Conservation (phyloP, 2,797 vertebrate genomes). For the Otolemur crassicaudatus region DNA sequence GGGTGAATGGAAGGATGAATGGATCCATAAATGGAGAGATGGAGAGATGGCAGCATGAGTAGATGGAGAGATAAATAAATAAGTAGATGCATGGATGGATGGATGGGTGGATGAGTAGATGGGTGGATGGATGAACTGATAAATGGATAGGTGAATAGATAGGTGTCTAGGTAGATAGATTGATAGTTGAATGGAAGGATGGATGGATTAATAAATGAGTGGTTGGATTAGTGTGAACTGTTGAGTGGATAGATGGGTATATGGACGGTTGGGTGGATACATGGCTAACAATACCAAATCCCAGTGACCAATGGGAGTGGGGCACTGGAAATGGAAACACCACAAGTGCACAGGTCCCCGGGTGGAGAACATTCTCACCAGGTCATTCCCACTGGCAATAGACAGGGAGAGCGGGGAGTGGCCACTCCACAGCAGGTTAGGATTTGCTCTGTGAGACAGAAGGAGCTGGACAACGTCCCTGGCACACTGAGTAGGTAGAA, state of each 20-base stretch:
- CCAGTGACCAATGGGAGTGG: accelerated
- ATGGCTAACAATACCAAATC: neutral
- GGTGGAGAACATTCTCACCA: conserved; percentile 85
- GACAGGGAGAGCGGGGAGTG: conserved; percentile 94
- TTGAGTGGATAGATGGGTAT: too few species aligned
- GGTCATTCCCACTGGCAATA: conserved; percentile 92
- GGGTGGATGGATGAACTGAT: neutral
- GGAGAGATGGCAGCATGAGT: neutral
- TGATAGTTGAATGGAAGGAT: too few species aligned
- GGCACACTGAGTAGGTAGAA: conserved; percentile 84
- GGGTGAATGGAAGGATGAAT: neutral
- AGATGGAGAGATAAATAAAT: neutral
- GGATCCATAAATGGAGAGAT: neutral
- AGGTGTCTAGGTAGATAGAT: neutral
- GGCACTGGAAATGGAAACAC: neutral
- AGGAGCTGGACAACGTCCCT: conserved; percentile 89
- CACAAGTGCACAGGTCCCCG: accelerated
- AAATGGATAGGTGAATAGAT: neutral
- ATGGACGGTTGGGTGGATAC: neutral
- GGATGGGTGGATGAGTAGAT: accelerated
- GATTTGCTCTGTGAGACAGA: conserved; percentile 89
- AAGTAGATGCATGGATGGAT: neutral
- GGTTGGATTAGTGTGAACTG: too few species aligned
- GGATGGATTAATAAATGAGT: too few species aligned
- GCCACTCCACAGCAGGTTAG: conserved; percentile 92